phyloP scores from a whole-genome alignment of 2,888 invertebrate species.

The Epsilonema sp. region DNA sequence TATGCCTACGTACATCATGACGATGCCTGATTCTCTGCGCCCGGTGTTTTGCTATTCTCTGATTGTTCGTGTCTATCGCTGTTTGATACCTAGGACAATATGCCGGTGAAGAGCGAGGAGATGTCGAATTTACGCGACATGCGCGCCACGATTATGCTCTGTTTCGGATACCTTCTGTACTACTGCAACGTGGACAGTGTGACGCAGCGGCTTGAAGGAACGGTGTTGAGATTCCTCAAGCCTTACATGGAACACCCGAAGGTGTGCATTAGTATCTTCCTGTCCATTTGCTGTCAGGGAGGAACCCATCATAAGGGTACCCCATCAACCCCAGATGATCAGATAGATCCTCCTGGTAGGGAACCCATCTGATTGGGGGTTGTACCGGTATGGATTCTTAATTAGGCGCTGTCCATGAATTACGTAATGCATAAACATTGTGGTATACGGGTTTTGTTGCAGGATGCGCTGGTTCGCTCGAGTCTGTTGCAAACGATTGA shows the following conservation, averaged over 20 bases:
- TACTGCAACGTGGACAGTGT: constrained; percentile 53
- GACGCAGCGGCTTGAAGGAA: constrained; percentile 40
- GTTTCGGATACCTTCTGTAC: constrained; percentile 58
- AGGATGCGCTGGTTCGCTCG: constrained; percentile 34
- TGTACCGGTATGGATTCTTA: not conserved
- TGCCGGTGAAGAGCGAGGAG: constrained; percentile 21
- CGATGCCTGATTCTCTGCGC: no score
- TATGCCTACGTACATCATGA: no score
- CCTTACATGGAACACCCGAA: constrained; percentile 37
- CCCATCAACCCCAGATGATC: not conserved
- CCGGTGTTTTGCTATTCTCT: no score
- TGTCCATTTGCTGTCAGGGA: no score
- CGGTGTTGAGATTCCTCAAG: constrained; percentile 34
- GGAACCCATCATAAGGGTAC: no score
- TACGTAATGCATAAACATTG: not conserved
- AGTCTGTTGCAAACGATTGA: constrained; percentile 41
- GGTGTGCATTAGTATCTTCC: constrained; percentile 20
- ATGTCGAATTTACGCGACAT: constrained; percentile 48
- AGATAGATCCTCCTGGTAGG: no score
- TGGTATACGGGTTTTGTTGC: constrained; percentile 9
- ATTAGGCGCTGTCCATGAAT: no score
- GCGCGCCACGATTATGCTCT: constrained; percentile 54
- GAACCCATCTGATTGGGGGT: not conserved
- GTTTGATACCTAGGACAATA: constrained; percentile 31
- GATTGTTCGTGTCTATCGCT: no score